Evolutionary conservation across 1,140 invertebrate genomes (phyloP), one percentile per base, ranked within the genome.

Genomic region (Ooceraea biroi): DNA sequence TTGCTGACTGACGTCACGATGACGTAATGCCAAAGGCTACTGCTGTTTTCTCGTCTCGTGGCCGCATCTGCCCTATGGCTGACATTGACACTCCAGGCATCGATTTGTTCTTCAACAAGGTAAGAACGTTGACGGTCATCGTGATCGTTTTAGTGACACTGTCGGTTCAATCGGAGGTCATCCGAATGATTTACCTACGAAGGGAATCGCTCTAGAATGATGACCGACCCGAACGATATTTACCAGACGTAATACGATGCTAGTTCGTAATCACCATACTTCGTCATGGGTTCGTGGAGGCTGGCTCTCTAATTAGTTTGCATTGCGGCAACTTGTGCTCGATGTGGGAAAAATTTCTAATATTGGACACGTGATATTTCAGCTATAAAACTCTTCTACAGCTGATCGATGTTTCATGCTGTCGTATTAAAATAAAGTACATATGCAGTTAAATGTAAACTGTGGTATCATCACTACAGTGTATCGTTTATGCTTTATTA

Each of bases 11-110:
- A 91, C 91, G 90, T 91, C 88, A 89, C 41, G 60, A 58, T 91
- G 91, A 91, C 90, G 91, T 84, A 91, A 91, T 80, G 66, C 48
- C 80, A 83, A 50, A 76, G 63, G 58, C 82, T 50, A 72, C 85
- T 69, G 60, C 30, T 57, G 52, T 63, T 65, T 68, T 30, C 65
- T 71, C 76, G 52, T 66, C 69, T 69, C 69, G 61, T 50, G 65
- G 57, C 58, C 85, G 65, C 84, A 63, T 84, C 61, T 86, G 90
- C 68, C 89, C 91, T 91, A 90, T 65, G 66, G 85, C 80, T 91
- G 91, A 92, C 91, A 92, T 92, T 92, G 91, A 92, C 91, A 91
- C 88, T 71, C 83, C 66, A 60, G 11, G 71, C 78, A 89, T 90
- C 89, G 89, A 90, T 91, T 82, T 82, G 82, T 82, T 80, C 82